phyloP scores from a whole-genome alignment of 1,140 invertebrate species.

The Temnothorax curvispinosus region DNA sequence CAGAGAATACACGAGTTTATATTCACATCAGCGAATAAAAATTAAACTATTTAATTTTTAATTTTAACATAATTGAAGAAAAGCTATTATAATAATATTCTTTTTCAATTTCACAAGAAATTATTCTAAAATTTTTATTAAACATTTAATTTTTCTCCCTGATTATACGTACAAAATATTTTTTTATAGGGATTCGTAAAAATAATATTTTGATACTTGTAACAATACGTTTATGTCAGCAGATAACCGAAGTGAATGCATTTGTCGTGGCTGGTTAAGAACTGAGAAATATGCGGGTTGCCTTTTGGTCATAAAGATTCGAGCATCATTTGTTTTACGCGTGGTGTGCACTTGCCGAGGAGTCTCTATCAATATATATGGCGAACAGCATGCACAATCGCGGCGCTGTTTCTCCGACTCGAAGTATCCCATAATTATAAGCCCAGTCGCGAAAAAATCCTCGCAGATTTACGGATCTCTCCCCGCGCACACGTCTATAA shows the following conservation, averaged over 20 bases:
- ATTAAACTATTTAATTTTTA: not conserved
- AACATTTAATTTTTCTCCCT: not conserved
- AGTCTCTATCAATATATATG: conserved; percentile 37
- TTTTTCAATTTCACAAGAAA: not conserved
- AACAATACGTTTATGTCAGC: conserved; percentile 10
- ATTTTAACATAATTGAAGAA: not conserved
- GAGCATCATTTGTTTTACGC: conserved; percentile 41
- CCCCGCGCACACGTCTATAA: conserved; percentile 46
- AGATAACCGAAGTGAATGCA: conserved; percentile 31
- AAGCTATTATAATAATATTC: not conserved
- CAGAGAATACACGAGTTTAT: not conserved
- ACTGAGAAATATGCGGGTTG: conserved; percentile 27
- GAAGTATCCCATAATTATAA: conserved; percentile 62
- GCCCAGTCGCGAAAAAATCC: conserved; percentile 37
- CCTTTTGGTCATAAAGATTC: conserved; percentile 49
- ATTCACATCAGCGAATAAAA: not conserved
- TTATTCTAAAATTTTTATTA: not conserved
- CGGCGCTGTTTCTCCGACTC: conserved; percentile 39
- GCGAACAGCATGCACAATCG: conserved; percentile 48
- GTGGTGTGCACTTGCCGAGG: conserved; percentile 44
- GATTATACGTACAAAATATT: not conserved
- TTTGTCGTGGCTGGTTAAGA: conserved; percentile 43
- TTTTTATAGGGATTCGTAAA: not conserved
- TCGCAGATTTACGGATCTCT: conserved; percentile 39
- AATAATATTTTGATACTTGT: not conserved